Evolutionary conservation across 2,113 vertebrate genomes (phyloP).

Genomic region (Neolamprologus variostigma): DNA sequence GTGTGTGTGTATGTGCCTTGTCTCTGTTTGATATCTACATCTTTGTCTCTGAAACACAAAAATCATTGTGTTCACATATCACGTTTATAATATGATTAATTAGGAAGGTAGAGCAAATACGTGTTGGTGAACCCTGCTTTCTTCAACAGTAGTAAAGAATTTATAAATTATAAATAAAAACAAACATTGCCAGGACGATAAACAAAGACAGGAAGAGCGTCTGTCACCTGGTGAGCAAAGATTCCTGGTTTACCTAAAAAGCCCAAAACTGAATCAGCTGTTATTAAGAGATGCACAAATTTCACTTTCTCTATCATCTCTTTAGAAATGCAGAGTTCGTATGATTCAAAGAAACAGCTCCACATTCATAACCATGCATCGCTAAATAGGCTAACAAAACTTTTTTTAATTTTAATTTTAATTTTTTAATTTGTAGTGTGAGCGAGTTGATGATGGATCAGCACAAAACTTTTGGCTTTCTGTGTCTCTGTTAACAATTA

Average conservation of each 20-base stretch:
- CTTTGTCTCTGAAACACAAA: background rate
- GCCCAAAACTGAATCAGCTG: background rate
- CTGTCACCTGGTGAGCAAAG: background rate
- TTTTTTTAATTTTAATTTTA: rapidly evolving
- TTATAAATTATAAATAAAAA: background rate
- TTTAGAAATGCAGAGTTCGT: background rate
- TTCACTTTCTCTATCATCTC: background rate
- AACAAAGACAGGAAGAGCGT: background rate
- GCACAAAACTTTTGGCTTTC: rapidly evolving
- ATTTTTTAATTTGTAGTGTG: background rate
- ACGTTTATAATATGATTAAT: background rate
- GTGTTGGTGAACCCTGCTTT: background rate
- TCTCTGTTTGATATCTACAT: background rate
- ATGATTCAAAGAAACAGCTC: background rate
- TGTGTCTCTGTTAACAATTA: background rate
- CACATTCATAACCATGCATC: background rate
- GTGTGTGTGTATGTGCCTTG: rapidly evolving
- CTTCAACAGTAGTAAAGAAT: background rate
- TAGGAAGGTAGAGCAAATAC: background rate
- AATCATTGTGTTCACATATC: background rate
- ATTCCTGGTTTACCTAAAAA: background rate
- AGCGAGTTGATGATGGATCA: background rate
- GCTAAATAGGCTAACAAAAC: background rate
- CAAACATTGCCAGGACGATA: background rate
- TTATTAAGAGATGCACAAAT: background rate